A percentile compares a stretch with the other conserved stretches of the same genome.
Evolutionary conservation across 2,797 vertebrate species (phyloP).

Genomic region (Gymnodraco acuticeps): DNA sequence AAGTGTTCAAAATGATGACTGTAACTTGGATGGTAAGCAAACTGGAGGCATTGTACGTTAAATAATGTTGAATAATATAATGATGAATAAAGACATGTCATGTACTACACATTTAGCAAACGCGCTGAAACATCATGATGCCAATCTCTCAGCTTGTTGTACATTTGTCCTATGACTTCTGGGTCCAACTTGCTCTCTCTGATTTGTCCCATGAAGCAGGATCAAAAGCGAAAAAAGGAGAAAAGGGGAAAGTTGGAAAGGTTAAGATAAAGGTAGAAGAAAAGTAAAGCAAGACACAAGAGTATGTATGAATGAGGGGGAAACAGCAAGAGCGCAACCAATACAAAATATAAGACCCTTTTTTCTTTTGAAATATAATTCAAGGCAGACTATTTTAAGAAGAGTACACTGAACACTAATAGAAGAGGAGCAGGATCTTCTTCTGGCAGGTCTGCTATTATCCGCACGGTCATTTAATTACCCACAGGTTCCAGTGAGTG

Average conservation of each 20-base stretch:
- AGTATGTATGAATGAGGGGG: conserved; percentile 5
- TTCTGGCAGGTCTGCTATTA: conserved; percentile 56
- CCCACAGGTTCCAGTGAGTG: conserved; percentile 61
- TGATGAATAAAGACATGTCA: conserved; percentile 45
- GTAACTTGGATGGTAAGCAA: background rate
- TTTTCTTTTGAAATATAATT: conserved; percentile 5
- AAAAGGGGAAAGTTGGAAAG: conserved; percentile 26
- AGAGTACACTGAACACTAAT: conserved; percentile 6
- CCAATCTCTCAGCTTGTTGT: conserved; percentile 98
- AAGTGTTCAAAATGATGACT: background rate
- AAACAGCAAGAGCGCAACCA: background rate
- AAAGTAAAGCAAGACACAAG: conserved; percentile 14
- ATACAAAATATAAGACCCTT: background rate
- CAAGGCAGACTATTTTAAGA: conserved; percentile 7
- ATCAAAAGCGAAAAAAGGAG: conserved; percentile 50
- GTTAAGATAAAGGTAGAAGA: conserved; percentile 22
- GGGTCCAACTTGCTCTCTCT: conserved; percentile 93
- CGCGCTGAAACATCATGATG: conserved; percentile 96
- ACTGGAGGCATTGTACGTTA: background rate
- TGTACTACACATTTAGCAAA: conserved; percentile 92
- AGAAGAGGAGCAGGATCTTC: conserved; percentile 32
- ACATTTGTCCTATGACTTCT: conserved; percentile 93
- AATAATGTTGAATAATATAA: conserved; percentile 23
- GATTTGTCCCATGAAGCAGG: conserved; percentile 54
- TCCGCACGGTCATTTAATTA: conserved; percentile 71